A percentile compares a stretch with the other conserved stretches of the same genome.
Conservation (phyloP, 1,140 invertebrate species). For the Drosophila parabipectinata region DNA sequence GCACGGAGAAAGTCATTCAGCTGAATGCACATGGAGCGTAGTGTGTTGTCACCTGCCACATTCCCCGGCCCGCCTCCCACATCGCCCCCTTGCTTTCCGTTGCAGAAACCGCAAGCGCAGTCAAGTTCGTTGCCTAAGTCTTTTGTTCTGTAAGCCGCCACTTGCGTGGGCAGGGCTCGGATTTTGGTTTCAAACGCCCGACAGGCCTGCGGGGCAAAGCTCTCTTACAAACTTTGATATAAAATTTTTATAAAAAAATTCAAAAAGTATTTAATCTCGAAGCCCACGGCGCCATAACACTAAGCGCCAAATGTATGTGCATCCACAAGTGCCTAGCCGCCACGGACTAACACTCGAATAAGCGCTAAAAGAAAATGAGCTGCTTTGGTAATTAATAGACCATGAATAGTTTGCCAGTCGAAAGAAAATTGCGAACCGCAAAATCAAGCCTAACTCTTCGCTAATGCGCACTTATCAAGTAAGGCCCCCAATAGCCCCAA, state of each 20-base stretch:
- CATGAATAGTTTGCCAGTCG: constrained; percentile 68
- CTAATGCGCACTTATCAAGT: constrained; percentile 49
- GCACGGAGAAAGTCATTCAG: constrained; percentile 59
- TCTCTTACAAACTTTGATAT: constrained; percentile 4
- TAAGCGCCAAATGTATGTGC: constrained; percentile 29
- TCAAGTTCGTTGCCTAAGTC: constrained; percentile 77
- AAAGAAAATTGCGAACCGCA: constrained; percentile 36
- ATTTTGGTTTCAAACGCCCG: constrained; percentile 26
- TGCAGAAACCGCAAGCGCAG: constrained; percentile 69
- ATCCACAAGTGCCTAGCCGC: constrained; percentile 12
- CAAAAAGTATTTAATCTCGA: constrained; percentile 16
- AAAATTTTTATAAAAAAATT: constrained; percentile 9
- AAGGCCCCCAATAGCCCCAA: constrained; percentile 4
- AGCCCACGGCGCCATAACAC: constrained; percentile 29
- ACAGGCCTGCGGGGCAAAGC: constrained; percentile 19
- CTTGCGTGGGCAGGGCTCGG: neutral
- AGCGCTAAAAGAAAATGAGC: constrained; percentile 58
- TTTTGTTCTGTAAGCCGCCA: constrained; percentile 60
- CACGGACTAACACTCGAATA: too few relatives aligned
- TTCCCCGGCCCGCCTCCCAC: constrained; percentile 5
- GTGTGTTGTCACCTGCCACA: constrained; percentile 29
- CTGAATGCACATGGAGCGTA: constrained; percentile 38
- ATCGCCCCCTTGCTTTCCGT: neutral
- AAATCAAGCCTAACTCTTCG: constrained; percentile 32
- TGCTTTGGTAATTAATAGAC: constrained; percentile 67